Evolutionary conservation across 1,140 invertebrate species (phyloP), one percentile per base, ranked within the genome.

Genomic region (Cataglyphis hispanica): DNA sequence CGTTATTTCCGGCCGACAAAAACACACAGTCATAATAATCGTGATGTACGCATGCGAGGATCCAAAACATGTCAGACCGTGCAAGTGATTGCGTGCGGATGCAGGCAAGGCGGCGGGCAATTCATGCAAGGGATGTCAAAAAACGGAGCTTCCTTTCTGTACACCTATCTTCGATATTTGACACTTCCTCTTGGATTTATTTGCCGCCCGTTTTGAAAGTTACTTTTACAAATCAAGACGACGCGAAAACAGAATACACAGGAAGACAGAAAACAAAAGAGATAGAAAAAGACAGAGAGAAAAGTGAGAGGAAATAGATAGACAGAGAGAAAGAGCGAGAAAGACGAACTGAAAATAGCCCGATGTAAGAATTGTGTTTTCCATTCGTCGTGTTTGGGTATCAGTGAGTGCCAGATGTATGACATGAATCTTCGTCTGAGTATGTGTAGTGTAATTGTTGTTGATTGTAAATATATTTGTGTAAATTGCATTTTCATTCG

Each of bases 1-100:
- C 2, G 40, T 74, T 25, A 63, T 81, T 61, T 6, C 13, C 43
- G 72, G 53, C 40, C 31, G 72, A 58, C 50, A 88, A 50, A 50
- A 19, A 89, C 85, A 86, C 87, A 72, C 66, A 87, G 43, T 87
- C 85, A 46, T 89, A 60, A 40, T 88, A 89, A 83, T 27, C 19
- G 53, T 86, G 66, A 70, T 63, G 58, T 86, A 46, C 19, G 22
- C 92, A 92, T 93, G 93, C 92, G 75, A 91, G 84, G 87, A 87
- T 90, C 60, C 77, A 87, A 84, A 92, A 83, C 78, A 90, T 90
- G 34, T 88, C 86, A 86, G 76, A 56, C 85, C 90, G 88, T 92
- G 91, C 92, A 91, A 69, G 89, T 92, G 92, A 90, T 86, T 64
- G 85, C 92, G 89, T 93, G 91, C 92, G 31, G 80, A 91, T 91